Percentiles rank a stretch among this genome's conserved stretches.
These are phyloP conservation scores for Stigmatopora argus DNA, from an alignment of 2,113 vertebrate genomes.

Conservation along the genomic window DNA sequence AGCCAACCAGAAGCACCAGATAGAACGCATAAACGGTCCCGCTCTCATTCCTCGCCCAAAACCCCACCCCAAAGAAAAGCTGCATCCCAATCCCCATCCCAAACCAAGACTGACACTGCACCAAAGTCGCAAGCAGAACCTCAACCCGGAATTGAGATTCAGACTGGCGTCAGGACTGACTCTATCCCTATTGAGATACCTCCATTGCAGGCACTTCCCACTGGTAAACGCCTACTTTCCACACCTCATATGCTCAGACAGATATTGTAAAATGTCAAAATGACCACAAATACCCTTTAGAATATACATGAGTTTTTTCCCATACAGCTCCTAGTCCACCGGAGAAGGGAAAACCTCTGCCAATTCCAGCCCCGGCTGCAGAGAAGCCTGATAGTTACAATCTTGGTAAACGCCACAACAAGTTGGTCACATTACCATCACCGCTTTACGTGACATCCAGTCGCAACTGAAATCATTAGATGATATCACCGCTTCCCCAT, in stretches of 20 bases:
- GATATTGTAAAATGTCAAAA: conserved; percentile 1
- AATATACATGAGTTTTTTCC: conserved; percentile 54
- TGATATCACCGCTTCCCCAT: conserved; percentile 58
- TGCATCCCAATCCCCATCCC: not conserved
- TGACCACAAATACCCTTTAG: not conserved
- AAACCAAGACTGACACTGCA: conserved; percentile 7
- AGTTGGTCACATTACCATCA: conserved; percentile 57
- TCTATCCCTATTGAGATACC: conserved; percentile 41
- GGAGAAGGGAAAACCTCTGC: conserved; percentile 63
- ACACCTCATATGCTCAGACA: conserved; percentile 15
- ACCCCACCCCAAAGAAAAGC: not conserved
- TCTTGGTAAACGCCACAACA: conserved; percentile 66
- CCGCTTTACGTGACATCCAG: conserved; percentile 51
- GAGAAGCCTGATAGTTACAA: conserved; percentile 60
- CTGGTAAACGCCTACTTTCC: conserved; percentile 59
- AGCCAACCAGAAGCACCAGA: not conserved
- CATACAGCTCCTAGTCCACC: conserved; percentile 66
- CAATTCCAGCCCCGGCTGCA: conserved; percentile 62
- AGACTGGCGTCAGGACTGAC: conserved; percentile 41
- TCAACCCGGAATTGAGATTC: conserved; percentile 31
- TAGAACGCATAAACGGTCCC: not conserved
- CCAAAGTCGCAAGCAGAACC: conserved; percentile 22
- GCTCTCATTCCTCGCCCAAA: not conserved
- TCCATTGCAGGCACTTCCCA: conserved; percentile 36
- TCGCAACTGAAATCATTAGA: conserved; percentile 52